These are phyloP conservation scores for Ciconia stormi DNA, from an alignment of 2,113 vertebrate genomes.

Conservation along the genomic window DNA sequence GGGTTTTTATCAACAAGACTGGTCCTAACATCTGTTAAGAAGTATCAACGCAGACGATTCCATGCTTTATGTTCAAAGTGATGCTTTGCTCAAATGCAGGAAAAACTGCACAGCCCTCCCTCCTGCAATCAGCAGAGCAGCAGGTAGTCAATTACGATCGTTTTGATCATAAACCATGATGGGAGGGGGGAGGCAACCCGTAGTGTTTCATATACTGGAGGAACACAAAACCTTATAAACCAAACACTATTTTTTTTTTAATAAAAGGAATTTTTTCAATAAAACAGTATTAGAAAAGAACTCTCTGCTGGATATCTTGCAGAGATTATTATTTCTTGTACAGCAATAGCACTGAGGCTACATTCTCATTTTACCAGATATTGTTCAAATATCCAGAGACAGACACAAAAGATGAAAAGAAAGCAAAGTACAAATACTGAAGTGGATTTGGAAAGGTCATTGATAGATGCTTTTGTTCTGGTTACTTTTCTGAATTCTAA, in stretches of 20 bases:
- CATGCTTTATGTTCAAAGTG: background rate
- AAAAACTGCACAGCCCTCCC: background rate
- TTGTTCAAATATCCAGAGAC: slow-evolving; percentile 15
- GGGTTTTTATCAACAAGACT: background rate
- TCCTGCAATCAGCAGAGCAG: background rate
- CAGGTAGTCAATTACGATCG: background rate
- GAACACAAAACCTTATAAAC: background rate
- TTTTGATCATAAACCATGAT: background rate
- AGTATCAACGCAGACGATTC: background rate
- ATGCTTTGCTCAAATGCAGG: background rate
- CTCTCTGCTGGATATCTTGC: slow-evolving; percentile 3
- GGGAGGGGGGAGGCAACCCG: background rate
- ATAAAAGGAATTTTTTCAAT: background rate
- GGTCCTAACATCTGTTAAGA: background rate
- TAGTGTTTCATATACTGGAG: background rate
- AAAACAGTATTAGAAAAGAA: slow-evolving; percentile 20
- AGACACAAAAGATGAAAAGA: background rate
- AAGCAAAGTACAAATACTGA: background rate
- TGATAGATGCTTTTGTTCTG: background rate
- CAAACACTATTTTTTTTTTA: background rate
- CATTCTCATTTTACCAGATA: slow-evolving; percentile 23
- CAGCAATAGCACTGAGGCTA: background rate
- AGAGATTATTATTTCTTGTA: slow-evolving; percentile 8
- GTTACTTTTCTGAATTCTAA: background rate
- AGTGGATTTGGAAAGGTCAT: slow-evolving; percentile 11